These are phyloP conservation scores for Halcyon chelicuti DNA, from an alignment of 2,797 vertebrate genomes.

Conservation along the genomic window DNA sequence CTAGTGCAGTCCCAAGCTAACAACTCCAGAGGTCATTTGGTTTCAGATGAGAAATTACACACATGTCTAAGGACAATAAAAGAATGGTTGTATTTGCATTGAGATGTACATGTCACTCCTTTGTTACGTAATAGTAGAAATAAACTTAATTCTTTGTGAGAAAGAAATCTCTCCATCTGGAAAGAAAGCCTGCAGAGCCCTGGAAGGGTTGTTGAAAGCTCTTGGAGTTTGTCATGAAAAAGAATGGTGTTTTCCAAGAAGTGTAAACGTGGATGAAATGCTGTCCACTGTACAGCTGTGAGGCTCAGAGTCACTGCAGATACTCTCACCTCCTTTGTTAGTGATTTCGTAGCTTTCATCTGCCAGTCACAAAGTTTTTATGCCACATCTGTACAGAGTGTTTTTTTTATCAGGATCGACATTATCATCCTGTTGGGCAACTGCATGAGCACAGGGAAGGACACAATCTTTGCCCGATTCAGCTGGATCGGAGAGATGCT, in stretches of 20 bases:
- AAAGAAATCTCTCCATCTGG: neutral
- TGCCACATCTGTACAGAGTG: neutral
- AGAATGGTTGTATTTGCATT: neutral
- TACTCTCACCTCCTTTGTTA: neutral
- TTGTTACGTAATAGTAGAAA: neutral
- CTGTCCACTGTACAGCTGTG: neutral
- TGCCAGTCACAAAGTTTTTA: neutral
- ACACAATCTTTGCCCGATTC: neutral
- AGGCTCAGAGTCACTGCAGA: neutral
- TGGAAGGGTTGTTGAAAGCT: neutral
- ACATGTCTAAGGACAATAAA: neutral
- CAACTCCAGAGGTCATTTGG: neutral
- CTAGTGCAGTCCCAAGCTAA: neutral
- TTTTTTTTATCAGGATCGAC: neutral
- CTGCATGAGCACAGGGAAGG: neutral
- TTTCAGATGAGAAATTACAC: conserved; percentile 1
- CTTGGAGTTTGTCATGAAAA: neutral
- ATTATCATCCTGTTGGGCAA: neutral
- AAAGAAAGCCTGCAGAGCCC: neutral
- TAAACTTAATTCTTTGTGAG: neutral
- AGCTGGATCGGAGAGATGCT: neutral
- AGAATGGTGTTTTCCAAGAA: neutral
- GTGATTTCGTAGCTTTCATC: neutral
- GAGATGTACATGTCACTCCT: neutral
- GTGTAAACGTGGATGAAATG: neutral